Evolutionary conservation across 1,140 invertebrate species (phyloP).

Genomic region (Samia ricini): DNA sequence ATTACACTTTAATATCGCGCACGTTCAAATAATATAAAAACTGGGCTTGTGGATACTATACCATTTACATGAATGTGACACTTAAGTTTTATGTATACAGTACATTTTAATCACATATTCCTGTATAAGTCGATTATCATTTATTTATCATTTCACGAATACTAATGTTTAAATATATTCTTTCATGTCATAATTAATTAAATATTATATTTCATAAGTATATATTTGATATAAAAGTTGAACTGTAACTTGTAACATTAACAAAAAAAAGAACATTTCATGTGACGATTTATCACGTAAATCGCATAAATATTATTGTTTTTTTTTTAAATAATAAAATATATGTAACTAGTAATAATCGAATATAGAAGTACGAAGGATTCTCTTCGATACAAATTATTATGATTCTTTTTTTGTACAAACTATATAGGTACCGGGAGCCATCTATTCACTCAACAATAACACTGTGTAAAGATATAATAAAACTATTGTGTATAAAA

Average conservation of each 20-base stretch:
- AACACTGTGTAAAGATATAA: conserved; percentile 74
- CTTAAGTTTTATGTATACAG: background rate
- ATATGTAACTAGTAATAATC: conserved; percentile 23
- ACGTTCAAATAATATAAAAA: conserved; percentile 32
- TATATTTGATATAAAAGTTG: background rate
- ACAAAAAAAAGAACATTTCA: background rate
- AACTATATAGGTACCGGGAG: conserved; percentile 73
- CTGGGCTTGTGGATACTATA: background rate
- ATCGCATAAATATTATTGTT: conserved; percentile 20
- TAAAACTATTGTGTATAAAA: conserved; percentile 73
- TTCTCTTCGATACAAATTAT: conserved; percentile 46
- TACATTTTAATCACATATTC: background rate
- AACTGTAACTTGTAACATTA: background rate
- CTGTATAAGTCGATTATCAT: background rate
- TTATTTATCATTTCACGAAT: background rate
- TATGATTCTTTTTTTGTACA: conserved; percentile 65
- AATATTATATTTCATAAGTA: no score
- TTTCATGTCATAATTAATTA: no score
- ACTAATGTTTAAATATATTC: background rate
- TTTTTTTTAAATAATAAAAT: conserved; percentile 12
- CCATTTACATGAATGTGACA: background rate
- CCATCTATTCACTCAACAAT: conserved; percentile 73
- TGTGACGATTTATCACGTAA: background rate
- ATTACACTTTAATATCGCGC: no score
- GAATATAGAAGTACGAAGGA: conserved; percentile 46